Evolutionary conservation across 1,140 invertebrate genomes (phyloP).

Genomic region (Achroia grisella): DNA sequence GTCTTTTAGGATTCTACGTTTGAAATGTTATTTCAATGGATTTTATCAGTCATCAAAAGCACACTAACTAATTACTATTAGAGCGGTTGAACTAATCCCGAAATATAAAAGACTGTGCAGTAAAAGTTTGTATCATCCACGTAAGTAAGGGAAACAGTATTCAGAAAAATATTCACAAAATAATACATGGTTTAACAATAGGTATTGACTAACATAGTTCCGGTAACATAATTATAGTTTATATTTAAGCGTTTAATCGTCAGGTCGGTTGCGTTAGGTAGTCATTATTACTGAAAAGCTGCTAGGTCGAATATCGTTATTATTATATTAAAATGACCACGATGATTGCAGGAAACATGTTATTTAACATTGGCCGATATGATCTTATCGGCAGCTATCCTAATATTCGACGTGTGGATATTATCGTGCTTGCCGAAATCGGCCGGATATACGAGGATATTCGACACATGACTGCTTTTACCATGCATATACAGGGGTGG

Average conservation of each 20-base stretch:
- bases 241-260: constrained; percentile 14
- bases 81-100: too few relatives aligned
- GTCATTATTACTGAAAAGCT: constrained; percentile 39
- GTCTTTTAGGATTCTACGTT: too few relatives aligned
- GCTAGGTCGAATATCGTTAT: constrained; percentile 52
- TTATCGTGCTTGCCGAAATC: constrained; percentile 67
- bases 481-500: constrained; percentile 17
- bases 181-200: too few relatives aligned
- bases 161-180: too few relatives aligned
- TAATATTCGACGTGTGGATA: constrained; percentile 72
- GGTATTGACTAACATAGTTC: too few relatives aligned
- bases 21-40: too few relatives aligned
- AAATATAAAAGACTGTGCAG: too few relatives aligned
- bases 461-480: constrained; percentile 33
- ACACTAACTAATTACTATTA: too few relatives aligned
- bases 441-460: constrained; percentile 44
- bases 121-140: too few relatives aligned
- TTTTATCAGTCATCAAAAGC: too few relatives aligned
- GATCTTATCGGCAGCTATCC: constrained; percentile 64
- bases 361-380: constrained; percentile 67
- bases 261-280: constrained; percentile 19
- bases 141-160: too few relatives aligned
- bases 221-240: too few relatives aligned
- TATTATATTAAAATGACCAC: constrained; percentile 67
- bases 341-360: constrained; percentile 69